Conservation (phyloP, 37 sponge, comb jelly and placozoan species). For the Halisarca cf. caerulea region DNA sequence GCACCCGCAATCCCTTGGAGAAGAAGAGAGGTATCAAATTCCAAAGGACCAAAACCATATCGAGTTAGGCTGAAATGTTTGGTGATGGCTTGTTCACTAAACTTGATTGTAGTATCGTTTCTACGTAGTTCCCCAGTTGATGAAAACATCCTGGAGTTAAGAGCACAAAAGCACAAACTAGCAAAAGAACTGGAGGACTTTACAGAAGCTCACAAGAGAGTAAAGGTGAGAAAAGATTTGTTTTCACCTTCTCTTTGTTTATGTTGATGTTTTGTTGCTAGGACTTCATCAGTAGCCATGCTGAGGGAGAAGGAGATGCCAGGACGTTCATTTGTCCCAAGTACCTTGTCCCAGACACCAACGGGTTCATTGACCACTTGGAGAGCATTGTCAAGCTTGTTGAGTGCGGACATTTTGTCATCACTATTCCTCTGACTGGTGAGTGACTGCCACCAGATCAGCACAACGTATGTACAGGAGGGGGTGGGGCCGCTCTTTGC, state of each 20-base stretch:
- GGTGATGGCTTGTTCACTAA: too few species aligned
- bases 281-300: background rate
- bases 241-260: too few species aligned
- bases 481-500: too few species aligned
- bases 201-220: constrained; percentile 29
- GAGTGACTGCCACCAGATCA: background rate
- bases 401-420: constrained; percentile 37
- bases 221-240: constrained; percentile 54
- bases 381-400: constrained; percentile 41
- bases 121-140: background rate
- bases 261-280: constrained; percentile 23
- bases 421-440: constrained; percentile 79
- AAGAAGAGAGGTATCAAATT: too few species aligned
- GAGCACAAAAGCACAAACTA: constrained; percentile 45
- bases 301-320: background rate
- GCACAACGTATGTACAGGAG: background rate
- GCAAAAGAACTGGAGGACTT: constrained; percentile 27
- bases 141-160: background rate
- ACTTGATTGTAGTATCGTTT: background rate
- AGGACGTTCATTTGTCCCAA: constrained; percentile 50
- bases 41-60: too few species aligned
- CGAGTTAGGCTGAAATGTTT: too few species aligned
- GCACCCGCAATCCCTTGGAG: too few species aligned
- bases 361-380: constrained; percentile 81
- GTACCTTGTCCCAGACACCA: constrained; percentile 86